A percentile compares a stretch with the other conserved stretches of the same genome.
phyloP scores from a whole-genome alignment of 2,888 invertebrate genomes.

The Lepidochrysops patricia region DNA sequence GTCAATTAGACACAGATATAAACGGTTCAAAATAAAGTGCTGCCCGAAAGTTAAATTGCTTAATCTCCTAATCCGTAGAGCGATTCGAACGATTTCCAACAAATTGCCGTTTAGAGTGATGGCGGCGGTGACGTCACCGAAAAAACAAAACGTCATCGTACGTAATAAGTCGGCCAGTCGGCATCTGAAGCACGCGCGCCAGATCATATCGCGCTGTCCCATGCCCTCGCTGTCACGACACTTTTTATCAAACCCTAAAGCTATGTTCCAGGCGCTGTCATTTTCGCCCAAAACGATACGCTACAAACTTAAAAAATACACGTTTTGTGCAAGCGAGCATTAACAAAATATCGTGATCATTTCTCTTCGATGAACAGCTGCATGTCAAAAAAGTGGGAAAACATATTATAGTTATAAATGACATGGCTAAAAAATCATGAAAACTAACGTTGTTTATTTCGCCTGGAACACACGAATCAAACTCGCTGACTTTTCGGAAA shows the following conservation, averaged over 20 bases:
- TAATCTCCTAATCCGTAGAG: constrained; percentile 36
- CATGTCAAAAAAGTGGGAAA: too few species aligned
- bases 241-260: constrained; percentile 24
- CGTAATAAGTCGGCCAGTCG: constrained; percentile 67
- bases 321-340: too few species aligned
- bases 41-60: constrained; percentile 21
- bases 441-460: too few species aligned
- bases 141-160: constrained; percentile 65
- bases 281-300: too few species aligned
- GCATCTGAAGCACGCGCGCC: constrained; percentile 68
- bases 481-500: constrained; percentile 29
- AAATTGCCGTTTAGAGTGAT: constrained; percentile 64
- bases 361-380: too few species aligned
- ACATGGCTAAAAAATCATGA: too few species aligned
- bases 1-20: constrained; percentile 3
- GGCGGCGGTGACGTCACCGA: constrained; percentile 48
- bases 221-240: constrained; percentile 36
- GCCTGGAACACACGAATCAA: too few species aligned
- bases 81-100: constrained; percentile 52
- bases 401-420: too few species aligned
- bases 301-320: too few species aligned
- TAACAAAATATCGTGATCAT: too few species aligned
- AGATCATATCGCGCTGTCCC: constrained; percentile 67
- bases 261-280: too few species aligned
- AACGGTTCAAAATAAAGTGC: not conserved